These are phyloP conservation scores for Drosophila colorata DNA, from an alignment of 2,888 invertebrate genomes.

Conservation along the genomic window DNA sequence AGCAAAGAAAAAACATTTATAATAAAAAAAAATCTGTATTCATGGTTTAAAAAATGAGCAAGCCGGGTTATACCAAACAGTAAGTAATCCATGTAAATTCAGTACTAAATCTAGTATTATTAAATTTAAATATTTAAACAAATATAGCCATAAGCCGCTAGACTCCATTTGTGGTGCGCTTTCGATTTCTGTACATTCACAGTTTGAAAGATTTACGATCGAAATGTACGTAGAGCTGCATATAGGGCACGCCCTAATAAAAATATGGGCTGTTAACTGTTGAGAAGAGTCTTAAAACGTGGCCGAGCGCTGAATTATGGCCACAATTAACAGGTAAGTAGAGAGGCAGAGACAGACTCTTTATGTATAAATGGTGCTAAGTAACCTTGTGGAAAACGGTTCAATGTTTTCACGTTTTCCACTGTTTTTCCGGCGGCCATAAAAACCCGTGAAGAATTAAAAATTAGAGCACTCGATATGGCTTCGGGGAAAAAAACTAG, in stretches of 20 bases:
- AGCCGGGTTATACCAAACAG: no score
- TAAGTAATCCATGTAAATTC: neutral
- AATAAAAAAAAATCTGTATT: no score
- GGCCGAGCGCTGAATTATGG: constrained; percentile 53
- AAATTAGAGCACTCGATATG: constrained; percentile 74
- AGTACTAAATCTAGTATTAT: neutral
- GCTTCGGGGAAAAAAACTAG: constrained; percentile 78
- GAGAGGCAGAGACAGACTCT: constrained; percentile 11
- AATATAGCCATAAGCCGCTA: neutral
- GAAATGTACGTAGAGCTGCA: neutral
- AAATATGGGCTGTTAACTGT: constrained; percentile 35
- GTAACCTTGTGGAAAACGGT: constrained; percentile 69
- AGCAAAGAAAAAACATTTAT: neutral
- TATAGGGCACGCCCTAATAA: constrained; percentile 57
- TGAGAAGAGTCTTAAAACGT: constrained; percentile 50
- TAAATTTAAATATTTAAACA: neutral
- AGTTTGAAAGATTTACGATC: constrained; percentile 32
- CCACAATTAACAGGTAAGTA: constrained; percentile 76
- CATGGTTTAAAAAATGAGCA: no score
- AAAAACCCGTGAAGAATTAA: constrained; percentile 79
- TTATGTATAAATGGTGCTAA: constrained; percentile 48
- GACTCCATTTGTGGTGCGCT: neutral
- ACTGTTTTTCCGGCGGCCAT: constrained; percentile 60
- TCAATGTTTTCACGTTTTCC: constrained; percentile 37
- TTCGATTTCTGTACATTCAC: neutral